Evolutionary conservation across 2,797 vertebrate genomes (phyloP).

Genomic region (Liparis tanakae): DNA sequence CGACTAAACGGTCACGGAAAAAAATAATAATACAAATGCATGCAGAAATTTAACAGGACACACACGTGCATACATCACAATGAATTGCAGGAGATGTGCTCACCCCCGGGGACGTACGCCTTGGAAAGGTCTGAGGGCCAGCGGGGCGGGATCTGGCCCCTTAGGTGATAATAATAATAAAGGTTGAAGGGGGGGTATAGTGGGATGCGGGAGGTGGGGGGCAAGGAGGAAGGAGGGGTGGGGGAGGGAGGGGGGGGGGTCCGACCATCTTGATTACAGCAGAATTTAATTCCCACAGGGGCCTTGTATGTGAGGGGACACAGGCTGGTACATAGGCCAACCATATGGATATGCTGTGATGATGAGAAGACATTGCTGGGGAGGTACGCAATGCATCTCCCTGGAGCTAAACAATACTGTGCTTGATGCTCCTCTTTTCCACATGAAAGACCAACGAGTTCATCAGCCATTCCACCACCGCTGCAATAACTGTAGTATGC

Average conservation of each 20-base stretch:
- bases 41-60: slow-evolving; percentile 22
- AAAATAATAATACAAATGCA: slow-evolving; percentile 2
- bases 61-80: slow-evolving; percentile 26
- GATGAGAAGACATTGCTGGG: slow-evolving; percentile 53
- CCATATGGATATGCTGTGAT: slow-evolving; percentile 65
- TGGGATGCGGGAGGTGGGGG: neutral
- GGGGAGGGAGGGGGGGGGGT: slow-evolving; percentile 6
- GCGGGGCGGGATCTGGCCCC: slow-evolving; percentile 45
- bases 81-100: slow-evolving; percentile 18
- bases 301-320: slow-evolving; percentile 51
- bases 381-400: slow-evolving; percentile 43
- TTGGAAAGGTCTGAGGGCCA: slow-evolving; percentile 56
- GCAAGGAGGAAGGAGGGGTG: too few species aligned
- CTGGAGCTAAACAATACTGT: slow-evolving; percentile 57
- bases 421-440: slow-evolving; percentile 9
- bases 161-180: slow-evolving; percentile 65
- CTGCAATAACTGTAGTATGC: slow-evolving; percentile 41
- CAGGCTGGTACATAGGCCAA: slow-evolving; percentile 61
- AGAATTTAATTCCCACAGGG: slow-evolving; percentile 66
- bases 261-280: slow-evolving; percentile 55
- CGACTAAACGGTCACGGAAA: neutral
- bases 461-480: slow-evolving; percentile 33
- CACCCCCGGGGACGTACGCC: slow-evolving; percentile 6
- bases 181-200: slow-evolving; percentile 28
- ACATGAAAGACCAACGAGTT: slow-evolving; percentile 62